Percentiles rank a stretch among this genome's conserved stretches.
These are phyloP conservation scores for Threskiornis aethiopicus DNA, from an alignment of 2,797 vertebrate species.

Conservation along the genomic window DNA sequence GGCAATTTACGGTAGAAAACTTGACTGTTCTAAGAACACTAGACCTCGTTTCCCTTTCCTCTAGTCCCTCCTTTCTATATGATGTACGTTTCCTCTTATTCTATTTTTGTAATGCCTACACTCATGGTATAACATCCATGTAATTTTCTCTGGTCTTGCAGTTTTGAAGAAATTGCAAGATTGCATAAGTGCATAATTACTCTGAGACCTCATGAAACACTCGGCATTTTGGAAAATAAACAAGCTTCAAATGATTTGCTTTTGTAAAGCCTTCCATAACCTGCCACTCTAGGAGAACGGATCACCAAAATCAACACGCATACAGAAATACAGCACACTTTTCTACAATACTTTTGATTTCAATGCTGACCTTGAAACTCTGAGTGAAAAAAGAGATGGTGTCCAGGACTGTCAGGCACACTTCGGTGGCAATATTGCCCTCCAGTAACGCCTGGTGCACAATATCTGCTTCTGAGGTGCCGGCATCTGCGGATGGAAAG, in stretches of 20 bases:
- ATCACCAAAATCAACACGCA: background rate
- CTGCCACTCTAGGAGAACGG: background rate
- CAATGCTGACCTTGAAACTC: conserved; percentile 88
- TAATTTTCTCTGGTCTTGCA: background rate
- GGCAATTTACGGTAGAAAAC: background rate
- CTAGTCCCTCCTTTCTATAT: background rate
- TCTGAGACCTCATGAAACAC: background rate
- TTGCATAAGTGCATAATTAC: background rate
- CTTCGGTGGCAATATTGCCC: conserved; percentile 91
- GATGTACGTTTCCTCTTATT: background rate
- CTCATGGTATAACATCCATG: background rate
- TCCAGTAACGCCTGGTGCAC: conserved; percentile 92
- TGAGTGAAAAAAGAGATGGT: conserved; percentile 90
- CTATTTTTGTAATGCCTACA: background rate
- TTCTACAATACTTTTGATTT: background rate
- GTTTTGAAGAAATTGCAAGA: background rate
- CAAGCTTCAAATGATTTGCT: background rate
- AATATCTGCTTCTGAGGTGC: conserved; percentile 89
- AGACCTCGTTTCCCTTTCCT: conserved; percentile 9
- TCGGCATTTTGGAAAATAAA: background rate
- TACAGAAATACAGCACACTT: background rate
- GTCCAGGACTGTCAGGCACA: conserved; percentile 90
- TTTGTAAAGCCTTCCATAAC: background rate
- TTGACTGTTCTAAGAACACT: background rate
- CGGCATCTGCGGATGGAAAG: conserved; percentile 72